Evolutionary conservation across 2,888 invertebrate species (phyloP), one percentile per base, ranked within the genome.

Genomic region (Leucania comma): DNA sequence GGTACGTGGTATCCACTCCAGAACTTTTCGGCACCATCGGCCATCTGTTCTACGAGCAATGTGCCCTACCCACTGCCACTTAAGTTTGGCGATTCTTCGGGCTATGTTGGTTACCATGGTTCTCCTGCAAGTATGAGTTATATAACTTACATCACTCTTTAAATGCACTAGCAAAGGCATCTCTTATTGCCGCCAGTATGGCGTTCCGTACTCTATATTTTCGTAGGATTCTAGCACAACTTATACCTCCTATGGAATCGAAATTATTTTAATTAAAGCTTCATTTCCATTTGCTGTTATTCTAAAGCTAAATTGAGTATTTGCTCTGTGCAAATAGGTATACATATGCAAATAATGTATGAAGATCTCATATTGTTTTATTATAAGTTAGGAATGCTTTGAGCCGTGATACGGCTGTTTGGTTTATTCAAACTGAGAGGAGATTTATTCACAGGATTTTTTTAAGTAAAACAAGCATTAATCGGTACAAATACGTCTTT

Each of bases 211-310:
- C n/a, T 57, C 57, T 57, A 3, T 17, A 6, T 82, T 73, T 57
- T 8, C 80, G 35, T 38, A 60, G 35, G 53, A 53, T 22, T 68
- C 83, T 63, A 64, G 58, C 56, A 60, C 22, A 2, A 35, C 22
- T 57, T 3, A 3, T 35, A 29, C 46, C 38, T 61, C 61, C 22
- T 26, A 53, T 73, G 68, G 73, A 68, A 66, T 53, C 79, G 58
- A 64, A 80, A 83, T 70, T 10, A 80, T 80, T 83, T 68, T 83
- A 83, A 83, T 75, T 83, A 80, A 65, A 83, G 32, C 61, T 63
- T 24, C 32, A 57, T 74, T 62, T 51, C 38, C 80, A 65, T 83
- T 80, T 68, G 29, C 51, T 79, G 42, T 68, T 79, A 73, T 83
- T 67, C 50, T 26, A 51, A 58, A 68, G 48, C 46, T 29, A 54